Conservation (phyloP, 2,797 vertebrate species). For the Brachyrhaphis roseni region DNA sequence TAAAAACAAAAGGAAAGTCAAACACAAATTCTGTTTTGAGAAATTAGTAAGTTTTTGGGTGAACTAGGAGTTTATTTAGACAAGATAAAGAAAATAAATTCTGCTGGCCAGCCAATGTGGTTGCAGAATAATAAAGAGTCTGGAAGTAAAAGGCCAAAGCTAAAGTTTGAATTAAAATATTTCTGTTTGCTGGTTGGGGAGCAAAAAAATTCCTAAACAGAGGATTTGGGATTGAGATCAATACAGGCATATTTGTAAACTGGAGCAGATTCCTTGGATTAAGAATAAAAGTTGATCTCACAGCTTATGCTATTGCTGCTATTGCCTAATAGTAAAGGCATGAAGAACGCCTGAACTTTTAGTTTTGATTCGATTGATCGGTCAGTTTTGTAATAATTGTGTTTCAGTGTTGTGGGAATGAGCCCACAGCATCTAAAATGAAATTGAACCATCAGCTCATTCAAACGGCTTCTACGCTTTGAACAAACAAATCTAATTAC, state of each 20-base stretch:
- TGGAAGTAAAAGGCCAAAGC: neutral
- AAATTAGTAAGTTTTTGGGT: neutral
- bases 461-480: neutral
- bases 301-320: neutral
- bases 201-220: neutral
- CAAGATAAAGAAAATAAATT: neutral
- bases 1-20: neutral
- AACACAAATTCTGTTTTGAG: neutral
- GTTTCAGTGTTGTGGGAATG: neutral
- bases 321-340: neutral
- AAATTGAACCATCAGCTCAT: neutral
- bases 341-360: neutral
- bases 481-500: constrained; percentile 16
- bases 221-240: neutral
- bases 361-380: neutral
- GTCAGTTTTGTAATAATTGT: neutral
- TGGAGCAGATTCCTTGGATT: neutral
- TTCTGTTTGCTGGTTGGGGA: neutral
- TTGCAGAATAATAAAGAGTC: neutral
- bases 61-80: neutral
- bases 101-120: neutral
- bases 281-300: neutral
- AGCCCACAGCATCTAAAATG: neutral
- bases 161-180: neutral
- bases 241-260: neutral